phyloP scores from a whole-genome alignment of 2,888 invertebrate genomes.

The Sceliomorpha sp. region DNA sequence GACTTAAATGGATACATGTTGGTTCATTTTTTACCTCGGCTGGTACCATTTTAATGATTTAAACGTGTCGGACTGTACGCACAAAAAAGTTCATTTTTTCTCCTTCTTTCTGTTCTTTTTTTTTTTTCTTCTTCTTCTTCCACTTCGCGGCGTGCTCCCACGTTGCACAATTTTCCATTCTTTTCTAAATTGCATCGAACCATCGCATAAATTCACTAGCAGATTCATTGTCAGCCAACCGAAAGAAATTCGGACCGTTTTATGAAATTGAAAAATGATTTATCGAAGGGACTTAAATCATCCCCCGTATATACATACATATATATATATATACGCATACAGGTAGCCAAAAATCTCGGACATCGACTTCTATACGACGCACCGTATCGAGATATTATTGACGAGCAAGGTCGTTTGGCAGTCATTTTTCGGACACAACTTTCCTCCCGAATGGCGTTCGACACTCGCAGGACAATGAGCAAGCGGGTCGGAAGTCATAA shows the following conservation, averaged over 20 bases:
- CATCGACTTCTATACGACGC: slow-evolving; percentile 37
- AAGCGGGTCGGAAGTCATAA: slow-evolving; percentile 77
- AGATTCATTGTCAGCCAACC: slow-evolving; percentile 22
- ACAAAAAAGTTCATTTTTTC: too few relatives aligned
- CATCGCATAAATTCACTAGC: slow-evolving; percentile 16
- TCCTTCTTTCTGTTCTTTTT: slow-evolving; percentile 4
- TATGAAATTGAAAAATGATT: slow-evolving; percentile 36
- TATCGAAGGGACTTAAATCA: slow-evolving; percentile 51
- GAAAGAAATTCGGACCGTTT: slow-evolving; percentile 14
- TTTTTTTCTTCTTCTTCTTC: too few relatives aligned
- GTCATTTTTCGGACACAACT: slow-evolving; percentile 31
- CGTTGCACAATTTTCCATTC: slow-evolving; percentile 38
- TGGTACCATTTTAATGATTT: too few relatives aligned
- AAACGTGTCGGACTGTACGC: too few relatives aligned
- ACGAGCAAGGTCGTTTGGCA: slow-evolving; percentile 33
- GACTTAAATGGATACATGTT: too few relatives aligned
- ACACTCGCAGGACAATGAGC: slow-evolving; percentile 67
- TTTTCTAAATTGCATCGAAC: slow-evolving; percentile 11
- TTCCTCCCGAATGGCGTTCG: slow-evolving; percentile 39
- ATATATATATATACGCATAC: too few relatives aligned
- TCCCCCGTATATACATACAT: slow-evolving; percentile 33
- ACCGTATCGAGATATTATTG: slow-evolving; percentile 35
- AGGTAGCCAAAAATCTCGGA: slow-evolving; percentile 49
- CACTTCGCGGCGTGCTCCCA: too few relatives aligned
- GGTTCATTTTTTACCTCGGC: too few relatives aligned